Conservation (phyloP, 2,113 vertebrate species). For the Penelope pileata region DNA sequence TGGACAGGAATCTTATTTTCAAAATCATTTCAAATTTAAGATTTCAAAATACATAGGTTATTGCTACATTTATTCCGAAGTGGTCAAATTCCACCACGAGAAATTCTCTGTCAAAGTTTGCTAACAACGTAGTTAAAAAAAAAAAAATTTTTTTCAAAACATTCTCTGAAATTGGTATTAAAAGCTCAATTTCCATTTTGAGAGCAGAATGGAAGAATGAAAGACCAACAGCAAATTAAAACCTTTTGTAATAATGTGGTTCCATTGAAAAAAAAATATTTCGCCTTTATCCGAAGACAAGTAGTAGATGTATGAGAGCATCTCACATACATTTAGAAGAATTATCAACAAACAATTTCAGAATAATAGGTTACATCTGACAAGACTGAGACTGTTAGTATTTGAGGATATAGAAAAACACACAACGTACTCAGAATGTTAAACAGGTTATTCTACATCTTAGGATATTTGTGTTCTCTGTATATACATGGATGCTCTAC, state of each 20-base stretch:
- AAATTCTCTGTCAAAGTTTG: not conserved
- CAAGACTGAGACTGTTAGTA: not conserved
- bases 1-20: not conserved
- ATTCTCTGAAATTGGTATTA: not conserved
- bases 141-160: not conserved
- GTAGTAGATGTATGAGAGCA: not conserved
- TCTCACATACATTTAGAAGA: not conserved
- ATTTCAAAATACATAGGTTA: slow-evolving; percentile 8
- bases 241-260: not conserved
- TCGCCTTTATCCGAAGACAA: not conserved
- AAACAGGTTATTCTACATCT: not conserved
- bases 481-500: rapidly evolving
- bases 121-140: slow-evolving; percentile 1
- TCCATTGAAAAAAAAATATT: not conserved
- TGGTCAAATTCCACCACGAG: not conserved
- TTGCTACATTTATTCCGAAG: not conserved
- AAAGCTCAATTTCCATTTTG: not conserved
- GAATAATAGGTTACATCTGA: not conserved
- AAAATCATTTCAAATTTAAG: not conserved
- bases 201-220: not conserved
- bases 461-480: not conserved
- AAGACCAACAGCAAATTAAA: not conserved
- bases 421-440: not conserved
- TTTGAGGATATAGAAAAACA: not conserved
- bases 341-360: not conserved